Evolutionary conservation across 2,113 vertebrate genomes (phyloP), one percentile per base, ranked within the genome.

Genomic region (Nipponia nippon): DNA sequence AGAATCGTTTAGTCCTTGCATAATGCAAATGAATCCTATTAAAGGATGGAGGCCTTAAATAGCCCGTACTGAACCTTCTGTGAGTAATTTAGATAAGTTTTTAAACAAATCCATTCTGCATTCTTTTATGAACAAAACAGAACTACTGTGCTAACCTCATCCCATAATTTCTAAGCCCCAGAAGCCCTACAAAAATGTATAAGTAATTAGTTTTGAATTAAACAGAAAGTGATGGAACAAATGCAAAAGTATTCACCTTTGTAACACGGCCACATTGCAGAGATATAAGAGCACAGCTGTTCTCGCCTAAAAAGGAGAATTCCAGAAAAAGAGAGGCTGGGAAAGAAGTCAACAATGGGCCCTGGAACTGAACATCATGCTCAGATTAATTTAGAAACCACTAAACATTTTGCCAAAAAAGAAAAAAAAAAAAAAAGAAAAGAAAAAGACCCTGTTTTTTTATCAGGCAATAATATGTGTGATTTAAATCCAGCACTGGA

Each of bases 191-290:
- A 93, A 93, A 98, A 98, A 96, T 95, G 86, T 95, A 97, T 97
- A 94, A 88, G 97, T 96, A 98, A 98, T 98, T 98, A 98, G 73
- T 97, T 97, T 94, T 97, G 97, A 98, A 98, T 98, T 97, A 96
- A 97, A 97, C 95, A 97, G 96, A 97, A 96, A 98, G 76, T 94
- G 95, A 97, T 97, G 93, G 93, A 97, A 97, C 86, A 93, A 97
- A 97, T 92, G 96, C 75, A 87, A 53, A 98, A 96, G 89, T 96
- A 98, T 98, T 98, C 98, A 97, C 96, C 96, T 97, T 97, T 87
- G 93, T 97, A 91, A 78, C 95, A 84, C 0, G 87, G 93, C 93
- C 95, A 96, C 87, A 92, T 90, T 95, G 95, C 63, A 87, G 88
- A 97, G 96, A 83, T 89, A 86, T 96, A 96, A 96, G 96, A 71